These are phyloP conservation scores for Lampris megalopsis DNA, from an alignment of 2,113 vertebrate genomes.

Conservation along the genomic window DNA sequence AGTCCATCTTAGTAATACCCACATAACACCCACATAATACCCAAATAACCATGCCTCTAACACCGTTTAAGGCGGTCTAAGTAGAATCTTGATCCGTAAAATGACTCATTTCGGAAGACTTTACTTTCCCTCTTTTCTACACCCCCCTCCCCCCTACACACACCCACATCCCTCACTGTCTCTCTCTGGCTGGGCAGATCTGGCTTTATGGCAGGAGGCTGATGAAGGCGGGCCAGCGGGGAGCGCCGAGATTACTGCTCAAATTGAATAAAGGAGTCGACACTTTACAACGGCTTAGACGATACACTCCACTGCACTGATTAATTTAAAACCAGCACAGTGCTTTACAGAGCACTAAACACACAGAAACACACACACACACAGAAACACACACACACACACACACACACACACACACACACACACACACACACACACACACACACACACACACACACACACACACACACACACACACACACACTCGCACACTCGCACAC, in stretches of 20 bases:
- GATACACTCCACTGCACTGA: slow-evolving; percentile 64
- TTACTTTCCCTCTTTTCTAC: slow-evolving; percentile 13
- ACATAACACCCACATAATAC: slow-evolving; percentile 58
- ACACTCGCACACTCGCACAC: slow-evolving; percentile 3
- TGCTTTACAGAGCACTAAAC: slow-evolving; percentile 15
- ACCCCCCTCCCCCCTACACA: slow-evolving; percentile 13
- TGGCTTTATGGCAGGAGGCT: slow-evolving; percentile 58
- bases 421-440: slow-evolving; percentile 6
- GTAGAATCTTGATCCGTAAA: slow-evolving; percentile 47
- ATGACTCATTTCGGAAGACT: slow-evolving; percentile 31
- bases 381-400: background rate
- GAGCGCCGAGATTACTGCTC: slow-evolving; percentile 66
- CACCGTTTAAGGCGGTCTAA: slow-evolving; percentile 48
- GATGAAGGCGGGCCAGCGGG: slow-evolving; percentile 64
- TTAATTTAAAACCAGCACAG: slow-evolving; percentile 63
- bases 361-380: slow-evolving; percentile 23
- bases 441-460: background rate
- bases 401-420: slow-evolving; percentile 12
- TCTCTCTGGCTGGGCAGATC: slow-evolving; percentile 40
- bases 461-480: background rate
- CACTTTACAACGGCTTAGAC: slow-evolving; percentile 70
- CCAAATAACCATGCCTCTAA: slow-evolving; percentile 56
- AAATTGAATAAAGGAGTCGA: slow-evolving; percentile 73
- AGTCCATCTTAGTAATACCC: slow-evolving; percentile 47
- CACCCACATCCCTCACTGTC: background rate